A percentile compares a stretch with the other conserved stretches of the same genome.
Conservation (phyloP, 2,888 invertebrate species). For the Ditula angustiorana region DNA sequence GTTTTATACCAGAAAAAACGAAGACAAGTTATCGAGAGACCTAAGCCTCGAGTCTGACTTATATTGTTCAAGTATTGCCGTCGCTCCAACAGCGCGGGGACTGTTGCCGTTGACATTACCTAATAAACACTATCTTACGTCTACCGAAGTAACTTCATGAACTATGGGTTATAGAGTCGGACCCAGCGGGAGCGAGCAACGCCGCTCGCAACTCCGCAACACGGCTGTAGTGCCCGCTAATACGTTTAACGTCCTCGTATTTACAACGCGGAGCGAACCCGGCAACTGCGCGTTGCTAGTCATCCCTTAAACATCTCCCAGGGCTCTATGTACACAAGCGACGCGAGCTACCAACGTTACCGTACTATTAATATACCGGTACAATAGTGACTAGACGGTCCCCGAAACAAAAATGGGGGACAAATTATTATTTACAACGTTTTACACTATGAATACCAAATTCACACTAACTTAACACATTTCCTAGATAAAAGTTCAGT, state of each 20-base stretch:
- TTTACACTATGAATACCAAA: slow-evolving; percentile 71
- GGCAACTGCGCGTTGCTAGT: slow-evolving; percentile 7
- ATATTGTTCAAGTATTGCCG: slow-evolving; percentile 21
- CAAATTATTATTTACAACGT: slow-evolving; percentile 71
- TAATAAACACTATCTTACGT: slow-evolving; percentile 59
- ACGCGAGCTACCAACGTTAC: slow-evolving; percentile 40
- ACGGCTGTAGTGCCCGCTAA: slow-evolving; percentile 48
- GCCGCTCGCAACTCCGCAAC: slow-evolving; percentile 68
- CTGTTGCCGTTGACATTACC: slow-evolving; percentile 24
- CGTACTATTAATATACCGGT: slow-evolving; percentile 56
- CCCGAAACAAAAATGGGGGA: slow-evolving; percentile 60
- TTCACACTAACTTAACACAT: slow-evolving; percentile 73
- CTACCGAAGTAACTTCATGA: slow-evolving; percentile 65
- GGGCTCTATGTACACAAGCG: slow-evolving; percentile 41
- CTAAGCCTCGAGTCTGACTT: slow-evolving; percentile 38
- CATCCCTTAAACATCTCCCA: slow-evolving; percentile 58
- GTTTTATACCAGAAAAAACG: slow-evolving; percentile 54
- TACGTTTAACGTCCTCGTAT: slow-evolving; percentile 21
- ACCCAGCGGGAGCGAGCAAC: slow-evolving; percentile 59
- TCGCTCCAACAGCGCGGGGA: neutral
- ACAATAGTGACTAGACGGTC: slow-evolving; percentile 79
- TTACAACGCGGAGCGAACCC: slow-evolving; percentile 21
- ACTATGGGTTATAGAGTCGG: slow-evolving; percentile 58
- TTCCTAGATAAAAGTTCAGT: slow-evolving; percentile 53
- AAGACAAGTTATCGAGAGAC: slow-evolving; percentile 58